Percentiles rank a stretch among this genome's conserved stretches.
Conservation (phyloP, 2,888 invertebrate genomes). For the Tipula vernalis region DNA sequence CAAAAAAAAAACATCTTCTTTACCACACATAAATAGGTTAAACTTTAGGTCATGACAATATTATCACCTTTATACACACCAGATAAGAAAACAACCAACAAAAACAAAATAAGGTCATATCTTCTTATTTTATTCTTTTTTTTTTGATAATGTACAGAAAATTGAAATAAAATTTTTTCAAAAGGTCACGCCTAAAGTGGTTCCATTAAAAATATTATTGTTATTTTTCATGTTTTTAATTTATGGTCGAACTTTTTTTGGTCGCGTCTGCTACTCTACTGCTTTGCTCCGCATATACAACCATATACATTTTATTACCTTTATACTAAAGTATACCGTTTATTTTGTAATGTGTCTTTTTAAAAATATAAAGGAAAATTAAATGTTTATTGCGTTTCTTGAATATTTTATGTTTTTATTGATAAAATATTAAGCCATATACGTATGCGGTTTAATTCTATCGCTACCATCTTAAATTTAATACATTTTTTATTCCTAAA, state of each 20-base stretch:
- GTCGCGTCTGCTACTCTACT: background rate
- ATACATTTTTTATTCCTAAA: background rate
- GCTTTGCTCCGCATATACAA: background rate
- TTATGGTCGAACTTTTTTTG: background rate
- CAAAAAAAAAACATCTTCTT: no score
- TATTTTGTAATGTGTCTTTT: background rate
- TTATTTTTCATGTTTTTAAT: background rate
- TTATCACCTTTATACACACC: background rate
- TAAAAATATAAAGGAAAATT: background rate
- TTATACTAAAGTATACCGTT: background rate
- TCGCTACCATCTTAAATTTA: background rate
- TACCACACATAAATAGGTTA: background rate
- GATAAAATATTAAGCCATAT: background rate
- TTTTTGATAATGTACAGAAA: background rate
- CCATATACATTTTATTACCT: background rate
- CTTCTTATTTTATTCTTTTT: background rate
- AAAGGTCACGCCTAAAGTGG: background rate
- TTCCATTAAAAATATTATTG: slow-evolving; percentile 1
- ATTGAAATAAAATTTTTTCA: background rate
- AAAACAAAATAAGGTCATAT: background rate
- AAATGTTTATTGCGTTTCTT: background rate
- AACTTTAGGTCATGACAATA: background rate
- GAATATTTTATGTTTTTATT: background rate
- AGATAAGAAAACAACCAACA: background rate
- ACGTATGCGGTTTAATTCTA: background rate